Conservation (phyloP, 2,797 vertebrate species). For the Fratercula arctica region DNA sequence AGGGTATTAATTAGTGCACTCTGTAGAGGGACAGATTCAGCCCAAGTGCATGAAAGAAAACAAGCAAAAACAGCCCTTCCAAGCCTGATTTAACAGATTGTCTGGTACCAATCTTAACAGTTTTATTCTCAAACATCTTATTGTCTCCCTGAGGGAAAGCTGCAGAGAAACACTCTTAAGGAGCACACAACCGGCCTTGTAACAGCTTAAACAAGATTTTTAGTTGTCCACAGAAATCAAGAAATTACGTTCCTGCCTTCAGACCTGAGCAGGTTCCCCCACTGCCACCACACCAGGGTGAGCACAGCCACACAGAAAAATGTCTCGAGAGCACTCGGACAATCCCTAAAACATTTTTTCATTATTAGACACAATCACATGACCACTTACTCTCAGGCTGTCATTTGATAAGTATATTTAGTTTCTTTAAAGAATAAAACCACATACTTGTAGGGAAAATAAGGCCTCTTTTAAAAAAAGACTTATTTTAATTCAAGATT, state of each 20-base stretch:
- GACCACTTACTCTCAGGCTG: neutral
- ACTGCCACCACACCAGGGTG: neutral
- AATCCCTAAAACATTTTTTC: neutral
- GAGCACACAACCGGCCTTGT: neutral
- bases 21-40: neutral
- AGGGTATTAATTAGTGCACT: neutral
- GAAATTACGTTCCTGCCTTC: neutral
- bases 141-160: neutral
- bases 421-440: neutral
- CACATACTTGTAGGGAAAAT: neutral
- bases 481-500: neutral
- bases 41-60: neutral
- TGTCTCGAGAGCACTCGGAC: neutral
- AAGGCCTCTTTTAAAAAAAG: neutral
- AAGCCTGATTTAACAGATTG: neutral
- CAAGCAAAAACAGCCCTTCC: neutral
- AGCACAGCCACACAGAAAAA: neutral
- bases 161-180: neutral
- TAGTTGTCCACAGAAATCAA: neutral
- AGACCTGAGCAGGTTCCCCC: neutral
- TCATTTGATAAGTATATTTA: neutral
- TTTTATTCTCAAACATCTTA: neutral
- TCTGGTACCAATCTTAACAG: neutral
- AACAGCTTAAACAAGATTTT: neutral
- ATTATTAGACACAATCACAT: neutral